A percentile compares a stretch with the other conserved stretches of the same genome.
These are phyloP conservation scores for Pachliopta kotzebuea DNA, from an alignment of 2,888 invertebrate genomes.

Conservation along the genomic window DNA sequence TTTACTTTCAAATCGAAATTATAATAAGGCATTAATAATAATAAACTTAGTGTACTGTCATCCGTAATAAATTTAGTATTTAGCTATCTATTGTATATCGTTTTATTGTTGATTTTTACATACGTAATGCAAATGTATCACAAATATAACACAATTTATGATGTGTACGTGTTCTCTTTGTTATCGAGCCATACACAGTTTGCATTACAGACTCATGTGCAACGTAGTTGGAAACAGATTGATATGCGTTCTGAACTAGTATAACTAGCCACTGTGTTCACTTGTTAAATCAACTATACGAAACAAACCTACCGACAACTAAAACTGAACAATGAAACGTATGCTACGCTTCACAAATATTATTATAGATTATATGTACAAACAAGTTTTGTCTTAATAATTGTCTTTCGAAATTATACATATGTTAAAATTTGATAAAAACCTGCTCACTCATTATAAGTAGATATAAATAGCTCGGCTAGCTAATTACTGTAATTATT, in stretches of 20 bases:
- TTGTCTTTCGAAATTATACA: too few species aligned
- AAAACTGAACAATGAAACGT: background rate
- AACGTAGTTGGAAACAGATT: slow-evolving; percentile 19
- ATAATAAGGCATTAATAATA: background rate
- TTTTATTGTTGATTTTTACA: too few species aligned
- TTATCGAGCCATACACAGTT: slow-evolving; percentile 14
- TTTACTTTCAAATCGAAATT: background rate
- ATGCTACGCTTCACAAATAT: background rate
- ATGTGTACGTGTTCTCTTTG: slow-evolving; percentile 11
- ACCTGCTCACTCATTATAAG: too few species aligned
- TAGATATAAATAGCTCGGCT: too few species aligned
- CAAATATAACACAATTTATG: background rate
- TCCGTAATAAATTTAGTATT: too few species aligned
- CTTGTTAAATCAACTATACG: slow-evolving; percentile 13
- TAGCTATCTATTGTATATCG: too few species aligned
- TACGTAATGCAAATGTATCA: background rate
- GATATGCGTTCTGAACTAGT: slow-evolving; percentile 14
- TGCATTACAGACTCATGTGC: slow-evolving; percentile 12
- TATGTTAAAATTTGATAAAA: too few species aligned
- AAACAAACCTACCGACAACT: background rate
- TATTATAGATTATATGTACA: background rate
- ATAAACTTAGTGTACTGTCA: background rate
- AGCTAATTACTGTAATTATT: too few species aligned
- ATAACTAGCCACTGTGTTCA: slow-evolving; percentile 9
- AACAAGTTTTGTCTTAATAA: too few species aligned